These are phyloP conservation scores for Champsocephalus esox DNA, from an alignment of 2,797 vertebrate genomes.

Conservation along the genomic window DNA sequence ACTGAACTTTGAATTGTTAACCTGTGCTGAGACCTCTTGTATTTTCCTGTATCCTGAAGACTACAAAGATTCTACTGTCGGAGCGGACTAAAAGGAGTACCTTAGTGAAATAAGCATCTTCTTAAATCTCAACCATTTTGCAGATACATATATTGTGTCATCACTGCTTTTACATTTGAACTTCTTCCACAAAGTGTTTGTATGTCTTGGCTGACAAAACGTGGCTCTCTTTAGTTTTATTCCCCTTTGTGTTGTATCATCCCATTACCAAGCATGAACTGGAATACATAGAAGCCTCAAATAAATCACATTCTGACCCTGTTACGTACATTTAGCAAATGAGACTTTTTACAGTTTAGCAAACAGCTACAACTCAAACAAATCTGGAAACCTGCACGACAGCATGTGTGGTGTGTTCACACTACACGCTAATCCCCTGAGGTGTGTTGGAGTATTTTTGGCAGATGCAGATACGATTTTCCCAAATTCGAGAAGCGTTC, in stretches of 20 bases:
- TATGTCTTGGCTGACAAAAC: background rate
- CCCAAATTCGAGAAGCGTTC: slow-evolving; percentile 30
- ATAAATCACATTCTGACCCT: background rate
- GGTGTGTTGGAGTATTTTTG: slow-evolving; percentile 18
- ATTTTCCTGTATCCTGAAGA: slow-evolving; percentile 14
- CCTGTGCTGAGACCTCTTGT: slow-evolving; percentile 15
- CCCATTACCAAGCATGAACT: background rate
- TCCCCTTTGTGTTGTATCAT: background rate
- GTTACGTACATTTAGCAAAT: background rate
- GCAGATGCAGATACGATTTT: slow-evolving; percentile 52
- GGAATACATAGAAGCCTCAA: background rate
- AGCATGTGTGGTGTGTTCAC: slow-evolving; percentile 7
- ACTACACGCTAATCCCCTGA: slow-evolving; percentile 7
- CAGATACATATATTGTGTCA: too few relatives aligned
- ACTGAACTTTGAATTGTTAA: slow-evolving; percentile 23
- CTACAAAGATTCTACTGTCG: slow-evolving; percentile 9
- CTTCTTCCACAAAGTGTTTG: background rate
- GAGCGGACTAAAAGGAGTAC: background rate
- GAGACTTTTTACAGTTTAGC: background rate
- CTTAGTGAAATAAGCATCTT: background rate
- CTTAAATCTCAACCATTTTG: slow-evolving; percentile 12
- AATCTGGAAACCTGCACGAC: background rate
- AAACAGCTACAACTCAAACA: slow-evolving; percentile 1
- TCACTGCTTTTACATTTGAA: too few relatives aligned
- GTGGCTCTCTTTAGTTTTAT: background rate